Conservation (phyloP, 2,797 vertebrate species). For the Poeciliopsis infans region DNA sequence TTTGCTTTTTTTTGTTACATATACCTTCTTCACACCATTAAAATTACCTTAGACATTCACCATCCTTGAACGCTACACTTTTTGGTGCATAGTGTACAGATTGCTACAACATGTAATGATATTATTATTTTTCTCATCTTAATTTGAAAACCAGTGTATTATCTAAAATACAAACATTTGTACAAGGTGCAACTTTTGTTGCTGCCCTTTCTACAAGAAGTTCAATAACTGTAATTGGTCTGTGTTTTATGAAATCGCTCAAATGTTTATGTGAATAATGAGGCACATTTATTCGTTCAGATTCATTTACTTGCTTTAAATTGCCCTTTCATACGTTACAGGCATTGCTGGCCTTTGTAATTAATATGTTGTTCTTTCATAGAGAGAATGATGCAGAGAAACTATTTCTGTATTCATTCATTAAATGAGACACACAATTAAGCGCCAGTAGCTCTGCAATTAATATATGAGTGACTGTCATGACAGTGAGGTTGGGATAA, state of each 20-base stretch:
- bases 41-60: background rate
- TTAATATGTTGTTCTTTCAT: conserved; percentile 39
- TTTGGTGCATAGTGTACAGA: background rate
- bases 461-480: conserved; percentile 65
- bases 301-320: conserved; percentile 52
- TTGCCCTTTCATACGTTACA: conserved; percentile 51
- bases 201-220: background rate
- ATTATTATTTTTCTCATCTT: background rate
- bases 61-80: background rate
- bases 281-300: conserved; percentile 41
- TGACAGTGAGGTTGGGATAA: conserved; percentile 68
- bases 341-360: conserved; percentile 45
- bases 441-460: conserved; percentile 58
- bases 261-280: conserved; percentile 40
- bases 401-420: conserved; percentile 41
- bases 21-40: background rate
- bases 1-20: too few species aligned
- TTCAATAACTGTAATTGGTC: background rate
- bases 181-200: background rate
- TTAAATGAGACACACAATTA: conserved; percentile 68
- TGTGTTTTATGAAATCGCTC: background rate
- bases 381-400: conserved; percentile 23
- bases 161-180: background rate
- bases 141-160: background rate
- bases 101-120: background rate